Base-by-base conservation (phyloP, 2,113 vertebrate species). In the Theristicus caerulescens region DNA sequence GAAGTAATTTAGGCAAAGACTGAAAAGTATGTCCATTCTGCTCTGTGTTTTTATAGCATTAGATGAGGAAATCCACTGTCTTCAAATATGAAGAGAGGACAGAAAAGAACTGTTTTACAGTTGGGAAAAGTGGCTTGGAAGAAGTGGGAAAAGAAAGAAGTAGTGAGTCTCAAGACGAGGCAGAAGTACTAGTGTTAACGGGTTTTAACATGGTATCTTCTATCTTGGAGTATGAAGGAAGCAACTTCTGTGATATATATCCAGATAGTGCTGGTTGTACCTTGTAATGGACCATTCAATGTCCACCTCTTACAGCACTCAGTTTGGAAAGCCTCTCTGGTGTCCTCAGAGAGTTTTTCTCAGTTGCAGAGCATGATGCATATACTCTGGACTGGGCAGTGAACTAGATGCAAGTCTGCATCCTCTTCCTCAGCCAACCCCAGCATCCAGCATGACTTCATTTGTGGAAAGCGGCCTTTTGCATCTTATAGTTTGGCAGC, bases 231-330 rank as follows among this genome's bases (percentile, higher is more conserved):
- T 51, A 21, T 38, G 34, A 86, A 9, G 42, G 54, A 62, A 66
- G 81, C 13, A 17, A 49, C 14, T 80, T 83, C 58, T n/a, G 26
- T 76, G 29, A 86, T 69, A 47, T 11, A 76, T 40, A 73, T 14
- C 13, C n/a, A 78, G 46, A 66, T 16, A 80, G 9, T 14, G 13
- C 44, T 66, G 34, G 17, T 32, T 4, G 2, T 81, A n/a, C 52
- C 44, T 81, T 65, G 40, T 47, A 65, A 26, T 0, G 0, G 25
- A 36, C 31, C 10, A 21, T 52, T 73, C 51, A 3, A 0, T 17
- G 17, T 73, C 26, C 31, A 54, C 6, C 24, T 89, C 62, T 52
- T 76, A 29, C 17, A 79, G n/a, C 47, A 21, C 22, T 69, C 34
- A 52, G 29, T 52, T 80, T 86, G 62, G 57, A 89, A 93, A 91